These are phyloP conservation scores for Hirtodrosophila duncani DNA, from an alignment of 2,888 invertebrate genomes.

Conservation along the genomic window DNA sequence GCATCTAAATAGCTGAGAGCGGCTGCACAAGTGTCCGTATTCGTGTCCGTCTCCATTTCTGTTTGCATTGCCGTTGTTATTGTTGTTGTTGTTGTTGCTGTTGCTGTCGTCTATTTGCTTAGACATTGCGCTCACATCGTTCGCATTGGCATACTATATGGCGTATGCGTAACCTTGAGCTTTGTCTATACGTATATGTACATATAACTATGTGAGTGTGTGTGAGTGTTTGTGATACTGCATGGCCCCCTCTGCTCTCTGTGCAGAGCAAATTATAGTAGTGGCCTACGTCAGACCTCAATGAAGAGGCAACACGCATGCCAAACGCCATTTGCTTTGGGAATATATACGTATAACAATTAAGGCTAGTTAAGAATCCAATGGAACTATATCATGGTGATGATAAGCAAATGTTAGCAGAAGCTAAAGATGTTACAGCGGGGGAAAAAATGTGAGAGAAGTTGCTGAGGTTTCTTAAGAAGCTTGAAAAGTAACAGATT, in stretches of 20 bases:
- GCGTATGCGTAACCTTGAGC: conserved; percentile 71
- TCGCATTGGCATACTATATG: conserved; percentile 54
- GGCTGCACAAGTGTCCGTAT: conserved; percentile 61
- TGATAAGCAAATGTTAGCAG: too few species aligned
- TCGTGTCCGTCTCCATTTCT: conserved; percentile 57
- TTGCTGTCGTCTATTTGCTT: conserved; percentile 58
- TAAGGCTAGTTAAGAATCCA: conserved; percentile 56
- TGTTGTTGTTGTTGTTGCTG: conserved; percentile 50
- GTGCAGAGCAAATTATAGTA: conserved; percentile 30
- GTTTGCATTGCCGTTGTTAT: conserved; percentile 60
- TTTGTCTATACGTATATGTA: conserved; percentile 21
- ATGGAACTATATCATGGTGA: too few species aligned
- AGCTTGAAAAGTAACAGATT: too few species aligned
- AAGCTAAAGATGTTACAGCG: too few species aligned
- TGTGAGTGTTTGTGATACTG: conserved; percentile 32
- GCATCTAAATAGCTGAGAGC: conserved; percentile 35
- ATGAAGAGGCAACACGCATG: conserved; percentile 45
- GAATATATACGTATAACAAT: conserved; percentile 48
- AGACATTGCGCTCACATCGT: conserved; percentile 59
- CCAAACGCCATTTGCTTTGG: conserved; percentile 47
- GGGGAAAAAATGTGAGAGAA: too few species aligned
- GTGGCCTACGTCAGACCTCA: conserved; percentile 19
- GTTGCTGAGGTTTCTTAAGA: too few species aligned
- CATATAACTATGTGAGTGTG: conserved; percentile 1
- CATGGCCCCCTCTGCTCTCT: conserved; percentile 28